These are phyloP conservation scores for Columba livia DNA, from an alignment of 2,113 vertebrate genomes.

Conservation along the genomic window DNA sequence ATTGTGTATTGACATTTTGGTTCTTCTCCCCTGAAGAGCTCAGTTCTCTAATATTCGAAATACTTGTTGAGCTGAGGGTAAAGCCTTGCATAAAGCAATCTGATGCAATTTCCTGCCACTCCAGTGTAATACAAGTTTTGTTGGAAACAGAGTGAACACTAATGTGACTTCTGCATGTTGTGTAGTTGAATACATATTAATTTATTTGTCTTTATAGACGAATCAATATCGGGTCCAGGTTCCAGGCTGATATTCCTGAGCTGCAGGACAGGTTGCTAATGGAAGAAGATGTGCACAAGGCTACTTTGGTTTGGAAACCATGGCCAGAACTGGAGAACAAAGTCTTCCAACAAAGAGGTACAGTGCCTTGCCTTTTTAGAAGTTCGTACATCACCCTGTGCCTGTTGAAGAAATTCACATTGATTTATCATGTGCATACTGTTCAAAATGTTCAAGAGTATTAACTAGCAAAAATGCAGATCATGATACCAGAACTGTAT, in stretches of 20 bases:
- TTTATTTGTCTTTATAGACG: slow-evolving; percentile 71
- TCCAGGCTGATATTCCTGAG: slow-evolving; percentile 87
- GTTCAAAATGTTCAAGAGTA: not conserved
- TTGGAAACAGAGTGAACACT: not conserved
- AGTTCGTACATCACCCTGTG: not conserved
- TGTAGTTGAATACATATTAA: not conserved
- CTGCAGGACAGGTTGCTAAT: slow-evolving; percentile 73
- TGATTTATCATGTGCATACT: not conserved
- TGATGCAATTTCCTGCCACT: slow-evolving; percentile 36
- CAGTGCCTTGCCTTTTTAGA: not conserved
- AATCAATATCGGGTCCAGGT: slow-evolving; percentile 86
- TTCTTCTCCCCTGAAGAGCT: not conserved
- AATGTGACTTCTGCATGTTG: not conserved
- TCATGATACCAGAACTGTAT: not conserved
- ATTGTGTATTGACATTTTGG: not conserved
- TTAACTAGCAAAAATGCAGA: not conserved
- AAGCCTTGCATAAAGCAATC: not conserved
- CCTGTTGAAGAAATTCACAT: not conserved
- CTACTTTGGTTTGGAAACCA: slow-evolving; percentile 86
- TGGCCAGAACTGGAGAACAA: slow-evolving; percentile 81
- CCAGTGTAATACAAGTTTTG: not conserved
- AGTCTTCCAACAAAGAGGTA: slow-evolving; percentile 84
- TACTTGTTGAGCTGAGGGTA: not conserved
- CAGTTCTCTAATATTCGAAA: not conserved
- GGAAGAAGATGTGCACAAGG: slow-evolving; percentile 78